phyloP scores from a whole-genome alignment of 2,797 vertebrate genomes.

The Etheostoma nigrum region DNA sequence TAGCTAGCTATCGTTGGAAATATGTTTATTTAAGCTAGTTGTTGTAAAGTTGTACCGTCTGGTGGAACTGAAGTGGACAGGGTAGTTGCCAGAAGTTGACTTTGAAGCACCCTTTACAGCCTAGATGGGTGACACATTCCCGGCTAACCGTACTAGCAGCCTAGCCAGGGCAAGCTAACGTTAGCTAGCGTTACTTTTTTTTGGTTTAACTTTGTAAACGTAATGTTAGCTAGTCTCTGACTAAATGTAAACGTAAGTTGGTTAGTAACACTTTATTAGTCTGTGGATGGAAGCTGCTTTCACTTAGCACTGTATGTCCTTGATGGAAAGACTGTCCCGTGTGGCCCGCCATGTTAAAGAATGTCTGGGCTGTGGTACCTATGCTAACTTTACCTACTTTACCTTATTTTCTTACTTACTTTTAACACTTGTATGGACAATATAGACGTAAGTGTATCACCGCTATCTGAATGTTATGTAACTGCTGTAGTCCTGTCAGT shows the following conservation, averaged over 20 bases:
- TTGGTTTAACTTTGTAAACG: no score
- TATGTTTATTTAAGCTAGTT: fast-evolving
- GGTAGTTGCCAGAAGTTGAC: slow-evolving; percentile 49
- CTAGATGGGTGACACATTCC: neutral
- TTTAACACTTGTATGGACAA: no score
- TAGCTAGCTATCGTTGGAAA: no score
- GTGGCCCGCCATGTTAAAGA: slow-evolving; percentile 48
- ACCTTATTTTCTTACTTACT: no score
- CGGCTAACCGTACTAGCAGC: slow-evolving; percentile 10
- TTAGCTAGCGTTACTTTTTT: no score
- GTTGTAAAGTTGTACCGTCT: neutral
- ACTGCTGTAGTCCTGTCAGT: neutral
- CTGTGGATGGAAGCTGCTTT: neutral
- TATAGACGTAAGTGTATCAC: no score
- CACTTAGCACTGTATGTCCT: slow-evolving; percentile 28
- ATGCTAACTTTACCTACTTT: neutral
- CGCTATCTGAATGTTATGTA: neutral
- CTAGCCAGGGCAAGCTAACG: neutral
- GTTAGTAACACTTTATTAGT: fast-evolving
- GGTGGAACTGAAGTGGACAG: neutral
- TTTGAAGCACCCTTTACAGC: slow-evolving; percentile 76
- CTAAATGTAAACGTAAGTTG: no score
- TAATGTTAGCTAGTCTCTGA: no score
- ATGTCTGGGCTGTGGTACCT: fast-evolving
- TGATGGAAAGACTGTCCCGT: slow-evolving; percentile 7